phyloP scores from a whole-genome alignment of 2,888 invertebrate species.

The Sphaerophoria taeniata region DNA sequence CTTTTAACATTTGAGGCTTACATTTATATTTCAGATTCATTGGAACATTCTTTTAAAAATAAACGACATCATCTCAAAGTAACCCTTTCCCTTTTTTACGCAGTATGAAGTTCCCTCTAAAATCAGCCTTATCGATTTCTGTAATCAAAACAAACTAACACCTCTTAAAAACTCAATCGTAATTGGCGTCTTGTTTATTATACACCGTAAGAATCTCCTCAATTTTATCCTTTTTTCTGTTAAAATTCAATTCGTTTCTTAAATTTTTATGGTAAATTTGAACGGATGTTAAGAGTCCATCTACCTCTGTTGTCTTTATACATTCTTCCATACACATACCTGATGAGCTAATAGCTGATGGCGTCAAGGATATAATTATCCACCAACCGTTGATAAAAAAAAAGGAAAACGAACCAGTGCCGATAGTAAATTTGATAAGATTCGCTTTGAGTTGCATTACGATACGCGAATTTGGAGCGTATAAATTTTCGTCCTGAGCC shows the following conservation, averaged over 20 bases:
- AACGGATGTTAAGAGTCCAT: constrained; percentile 64
- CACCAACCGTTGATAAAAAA: constrained; percentile 62
- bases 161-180: not conserved
- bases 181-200: constrained; percentile 42
- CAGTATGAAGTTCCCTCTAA: too few relatives aligned
- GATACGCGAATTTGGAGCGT: constrained; percentile 82
- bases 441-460: constrained; percentile 83
- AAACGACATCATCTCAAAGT: too few relatives aligned
- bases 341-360: constrained; percentile 3
- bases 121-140: not conserved
- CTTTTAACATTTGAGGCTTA: too few relatives aligned
- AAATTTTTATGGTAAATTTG: constrained; percentile 59
- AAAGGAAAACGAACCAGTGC: not conserved
- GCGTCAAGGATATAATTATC: constrained; percentile 63
- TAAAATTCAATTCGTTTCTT: constrained; percentile 63
- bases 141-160: constrained; percentile 32
- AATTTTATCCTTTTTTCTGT: constrained; percentile 56
- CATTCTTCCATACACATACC: not conserved
- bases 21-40: too few relatives aligned
- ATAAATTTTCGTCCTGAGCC: constrained; percentile 70
- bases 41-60: too few relatives aligned
- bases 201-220: constrained; percentile 28
- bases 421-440: constrained; percentile 80
- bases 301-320: constrained; percentile 33
- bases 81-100: too few relatives aligned